These are phyloP conservation scores for Eudiplozoon nipponicum DNA, from an alignment of 2,888 invertebrate genomes.

Conservation along the genomic window DNA sequence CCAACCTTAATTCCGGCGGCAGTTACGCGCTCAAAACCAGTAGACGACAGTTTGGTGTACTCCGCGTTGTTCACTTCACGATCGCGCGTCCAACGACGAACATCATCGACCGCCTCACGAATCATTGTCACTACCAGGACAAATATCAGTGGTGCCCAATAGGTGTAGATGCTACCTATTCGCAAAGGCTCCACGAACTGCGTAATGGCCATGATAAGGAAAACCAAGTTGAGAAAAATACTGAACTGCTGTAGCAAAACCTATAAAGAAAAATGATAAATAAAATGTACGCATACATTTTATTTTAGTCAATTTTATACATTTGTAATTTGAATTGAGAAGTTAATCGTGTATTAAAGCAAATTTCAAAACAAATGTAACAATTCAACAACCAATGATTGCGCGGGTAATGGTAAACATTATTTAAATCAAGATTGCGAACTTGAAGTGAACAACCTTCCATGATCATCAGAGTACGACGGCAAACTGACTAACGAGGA, in stretches of 20 bases:
- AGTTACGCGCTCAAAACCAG: constrained; percentile 35
- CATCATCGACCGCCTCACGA: constrained; percentile 79
- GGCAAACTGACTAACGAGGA: too few relatives aligned
- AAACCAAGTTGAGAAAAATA: constrained; percentile 86
- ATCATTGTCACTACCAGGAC: constrained; percentile 73
- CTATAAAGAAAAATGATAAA: constrained; percentile 25
- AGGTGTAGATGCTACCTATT: constrained; percentile 85
- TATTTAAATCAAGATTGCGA: too few relatives aligned
- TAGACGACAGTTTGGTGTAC: constrained; percentile 48
- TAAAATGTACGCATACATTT: too few relatives aligned
- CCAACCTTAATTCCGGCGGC: constrained; percentile 45
- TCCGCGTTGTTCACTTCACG: constrained; percentile 74
- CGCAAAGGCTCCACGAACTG: constrained; percentile 84
- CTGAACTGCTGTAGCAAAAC: constrained; percentile 92
- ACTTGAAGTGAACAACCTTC: too few relatives aligned
- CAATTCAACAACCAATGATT: too few relatives aligned
- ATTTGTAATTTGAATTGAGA: too few relatives aligned
- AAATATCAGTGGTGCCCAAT: constrained; percentile 90
- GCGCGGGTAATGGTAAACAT: too few relatives aligned
- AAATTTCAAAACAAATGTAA: too few relatives aligned
- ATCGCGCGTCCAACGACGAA: constrained; percentile 58
- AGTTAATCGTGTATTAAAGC: too few relatives aligned
- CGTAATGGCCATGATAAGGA: constrained; percentile 77
- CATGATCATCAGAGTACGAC: too few relatives aligned
- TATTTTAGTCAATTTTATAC: too few relatives aligned